Conservation (phyloP, 1,140 invertebrate species). For the Hestina assimilis region DNA sequence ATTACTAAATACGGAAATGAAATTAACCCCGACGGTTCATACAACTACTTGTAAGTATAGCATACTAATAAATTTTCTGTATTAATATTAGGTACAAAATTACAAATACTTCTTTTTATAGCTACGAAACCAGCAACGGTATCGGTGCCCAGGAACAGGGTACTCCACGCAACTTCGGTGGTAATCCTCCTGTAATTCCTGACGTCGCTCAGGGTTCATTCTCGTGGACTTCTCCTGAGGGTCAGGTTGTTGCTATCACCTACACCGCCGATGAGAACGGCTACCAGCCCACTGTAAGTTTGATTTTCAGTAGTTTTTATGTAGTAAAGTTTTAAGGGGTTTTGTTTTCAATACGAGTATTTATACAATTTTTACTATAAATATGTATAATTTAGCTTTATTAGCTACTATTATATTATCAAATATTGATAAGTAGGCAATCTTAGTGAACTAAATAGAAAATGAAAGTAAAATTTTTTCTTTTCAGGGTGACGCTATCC, state of each 20-base stretch:
- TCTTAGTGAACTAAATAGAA: too few species aligned
- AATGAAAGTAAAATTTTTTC: constrained; percentile 23
- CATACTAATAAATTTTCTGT: not conserved
- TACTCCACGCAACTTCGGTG: constrained; percentile 63
- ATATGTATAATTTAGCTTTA: too few species aligned
- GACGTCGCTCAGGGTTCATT: constrained; percentile 67
- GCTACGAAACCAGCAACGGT: constrained; percentile 81
- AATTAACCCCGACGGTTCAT: constrained; percentile 53
- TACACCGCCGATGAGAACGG: constrained; percentile 80
- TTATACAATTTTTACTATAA: too few species aligned
- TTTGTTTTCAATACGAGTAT: too few species aligned
- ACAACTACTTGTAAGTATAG: constrained; percentile 57
- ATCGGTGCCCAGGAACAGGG: constrained; percentile 79
- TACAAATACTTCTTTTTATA: constrained; percentile 35
- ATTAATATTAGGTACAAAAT: not conserved
- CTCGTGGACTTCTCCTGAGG: constrained; percentile 69
- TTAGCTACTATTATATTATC: too few species aligned
- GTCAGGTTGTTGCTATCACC: constrained; percentile 57
- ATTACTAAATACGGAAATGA: constrained; percentile 51
- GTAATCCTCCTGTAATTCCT: constrained; percentile 74
- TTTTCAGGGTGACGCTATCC: constrained; percentile 70
- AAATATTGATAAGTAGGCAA: too few species aligned
- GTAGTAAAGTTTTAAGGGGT: too few species aligned
- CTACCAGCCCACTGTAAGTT: constrained; percentile 75
- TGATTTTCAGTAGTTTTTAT: constrained; percentile 15